Percentiles rank a stretch among this genome's conserved stretches.
phyloP scores from a whole-genome alignment of 2,113 vertebrate species.

The Phoenicopterus ruber region DNA sequence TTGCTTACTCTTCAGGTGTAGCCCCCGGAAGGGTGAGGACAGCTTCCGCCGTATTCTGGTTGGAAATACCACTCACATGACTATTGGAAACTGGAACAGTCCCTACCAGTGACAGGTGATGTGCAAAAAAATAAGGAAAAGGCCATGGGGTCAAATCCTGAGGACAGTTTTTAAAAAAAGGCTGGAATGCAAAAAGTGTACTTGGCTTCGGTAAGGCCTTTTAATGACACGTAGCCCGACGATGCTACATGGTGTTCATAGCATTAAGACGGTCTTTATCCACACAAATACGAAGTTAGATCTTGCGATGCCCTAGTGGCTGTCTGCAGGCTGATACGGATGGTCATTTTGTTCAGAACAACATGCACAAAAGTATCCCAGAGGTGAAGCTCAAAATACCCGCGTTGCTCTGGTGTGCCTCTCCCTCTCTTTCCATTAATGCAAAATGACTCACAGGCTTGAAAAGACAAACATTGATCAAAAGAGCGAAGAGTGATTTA shows the following conservation, averaged over 20 bases:
- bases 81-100: neutral
- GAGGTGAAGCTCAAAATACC: conserved; percentile 12
- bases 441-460: neutral
- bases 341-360: neutral
- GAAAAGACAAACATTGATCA: conserved; percentile 17
- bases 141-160: neutral
- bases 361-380: neutral
- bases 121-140: neutral
- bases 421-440: conserved; percentile 6
- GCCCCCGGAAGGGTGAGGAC: conserved; percentile 53
- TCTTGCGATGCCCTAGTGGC: neutral
- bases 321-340: neutral
- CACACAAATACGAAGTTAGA: neutral
- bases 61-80: neutral
- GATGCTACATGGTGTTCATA: neutral
- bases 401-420: neutral
- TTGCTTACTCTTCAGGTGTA: conserved; percentile 61
- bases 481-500: conserved; percentile 10
- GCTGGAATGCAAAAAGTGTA: neutral
- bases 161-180: neutral
- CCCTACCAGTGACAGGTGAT: neutral
- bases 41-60: neutral
- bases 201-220: neutral
- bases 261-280: neutral
- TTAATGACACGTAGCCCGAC: fast-evolving